phyloP scores from a whole-genome alignment of 2,113 vertebrate species.

The Danionella cerebrum region DNA sequence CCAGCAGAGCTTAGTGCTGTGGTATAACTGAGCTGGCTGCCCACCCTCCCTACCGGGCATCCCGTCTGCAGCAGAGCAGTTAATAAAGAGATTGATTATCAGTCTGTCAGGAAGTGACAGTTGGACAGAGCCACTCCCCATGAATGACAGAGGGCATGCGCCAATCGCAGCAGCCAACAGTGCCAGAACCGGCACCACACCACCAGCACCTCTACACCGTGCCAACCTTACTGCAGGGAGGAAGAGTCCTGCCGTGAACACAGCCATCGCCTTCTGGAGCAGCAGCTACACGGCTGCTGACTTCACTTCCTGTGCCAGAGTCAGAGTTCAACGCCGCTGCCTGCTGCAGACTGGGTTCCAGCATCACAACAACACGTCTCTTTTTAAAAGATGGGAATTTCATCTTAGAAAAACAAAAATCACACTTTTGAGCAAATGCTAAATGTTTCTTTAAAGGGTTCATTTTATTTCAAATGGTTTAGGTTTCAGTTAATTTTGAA shows the following conservation, averaged over 20 bases:
- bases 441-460: not conserved
- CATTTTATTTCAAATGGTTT: too few relatives aligned
- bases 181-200: conserved; percentile 63
- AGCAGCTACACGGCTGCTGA: conserved; percentile 29
- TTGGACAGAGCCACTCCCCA: conserved; percentile 84
- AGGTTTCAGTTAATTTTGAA: too few relatives aligned
- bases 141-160: conserved; percentile 93
- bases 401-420: not conserved
- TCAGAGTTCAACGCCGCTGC: conserved; percentile 52
- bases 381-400: too few relatives aligned
- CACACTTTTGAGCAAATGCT: not conserved
- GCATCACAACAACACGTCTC: not conserved
- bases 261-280: conserved; percentile 42
- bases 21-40: conserved; percentile 56
- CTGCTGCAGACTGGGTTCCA: conserved; percentile 32
- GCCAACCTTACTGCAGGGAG: conserved; percentile 63
- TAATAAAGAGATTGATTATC: conserved; percentile 98
- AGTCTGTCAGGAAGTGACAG: conserved; percentile 90
- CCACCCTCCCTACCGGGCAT: conserved; percentile 58
- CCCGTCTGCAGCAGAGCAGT: conserved; percentile 80
- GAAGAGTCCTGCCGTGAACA: conserved; percentile 39
- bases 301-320: conserved; percentile 39
- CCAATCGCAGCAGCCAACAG: conserved; percentile 75
- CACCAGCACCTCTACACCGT: conserved; percentile 58
- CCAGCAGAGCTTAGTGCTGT: conserved; percentile 40